These are phyloP conservation scores for Dendroctonus ponderosae DNA, from an alignment of 1,140 invertebrate species.

Conservation along the genomic window DNA sequence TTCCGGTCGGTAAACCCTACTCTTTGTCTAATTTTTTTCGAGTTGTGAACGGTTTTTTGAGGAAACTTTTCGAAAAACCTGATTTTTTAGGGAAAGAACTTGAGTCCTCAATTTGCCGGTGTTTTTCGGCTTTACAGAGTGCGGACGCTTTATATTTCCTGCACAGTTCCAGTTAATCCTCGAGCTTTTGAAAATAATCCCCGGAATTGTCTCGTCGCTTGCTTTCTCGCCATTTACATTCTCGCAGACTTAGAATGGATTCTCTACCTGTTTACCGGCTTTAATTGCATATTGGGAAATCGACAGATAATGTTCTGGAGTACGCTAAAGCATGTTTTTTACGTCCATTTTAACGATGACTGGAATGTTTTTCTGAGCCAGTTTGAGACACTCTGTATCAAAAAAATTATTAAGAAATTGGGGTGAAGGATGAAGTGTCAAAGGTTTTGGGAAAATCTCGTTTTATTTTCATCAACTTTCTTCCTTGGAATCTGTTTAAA, in stretches of 20 bases:
- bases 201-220: conserved; percentile 31
- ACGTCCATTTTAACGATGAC: too few relatives aligned
- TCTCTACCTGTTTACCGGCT: conserved; percentile 30
- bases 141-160: conserved; percentile 26
- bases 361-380: too few relatives aligned
- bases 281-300: conserved; percentile 13
- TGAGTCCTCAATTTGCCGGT: not conserved
- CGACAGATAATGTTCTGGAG: not conserved
- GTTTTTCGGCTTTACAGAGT: not conserved
- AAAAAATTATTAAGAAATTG: too few relatives aligned
- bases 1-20: conserved; percentile 12
- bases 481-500: too few relatives aligned
- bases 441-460: too few relatives aligned
- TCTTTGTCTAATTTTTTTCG: not conserved
- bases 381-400: too few relatives aligned
- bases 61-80: too few relatives aligned
- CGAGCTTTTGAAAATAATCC: conserved; percentile 34
- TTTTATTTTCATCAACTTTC: too few relatives aligned
- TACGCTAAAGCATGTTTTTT: too few relatives aligned
- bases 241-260: conserved; percentile 31
- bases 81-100: too few relatives aligned
- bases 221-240: conserved; percentile 34
- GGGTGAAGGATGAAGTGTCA: too few relatives aligned
- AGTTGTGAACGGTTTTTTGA: too few relatives aligned
- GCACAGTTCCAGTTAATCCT: conserved; percentile 28